Base-by-base conservation (phyloP, 2,888 invertebrate genomes). In the Nezara viridula region DNA sequence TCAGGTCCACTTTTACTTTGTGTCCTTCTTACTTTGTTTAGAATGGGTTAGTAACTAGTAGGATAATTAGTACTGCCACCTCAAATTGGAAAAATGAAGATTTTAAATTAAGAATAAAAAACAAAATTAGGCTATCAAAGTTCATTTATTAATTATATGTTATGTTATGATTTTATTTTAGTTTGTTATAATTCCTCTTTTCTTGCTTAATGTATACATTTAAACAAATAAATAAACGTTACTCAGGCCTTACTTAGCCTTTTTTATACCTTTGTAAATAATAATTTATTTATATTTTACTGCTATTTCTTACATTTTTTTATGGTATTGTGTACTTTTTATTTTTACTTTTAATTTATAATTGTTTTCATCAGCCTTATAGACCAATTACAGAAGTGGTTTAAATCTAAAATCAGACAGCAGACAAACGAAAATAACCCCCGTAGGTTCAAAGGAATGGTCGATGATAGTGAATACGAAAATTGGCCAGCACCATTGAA, bases 401-500 rank as follows among this genome's bases (percentile, higher is more conserved):
- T 96, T 92, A 95, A 95, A 91, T 95, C 94, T 87, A 96, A 95
- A 93, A 96, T 97, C 89, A 96, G 96, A 92, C 96, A 96, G 92
- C 96, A 96, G 92, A 94, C 95, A 90, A 94, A 95, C 27, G 96
- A 96, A 92, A 95, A 95, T 90, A 93, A 93, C 91, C 92, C 92
- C 9, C 90, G 91, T 44, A 90, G 92, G 52, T 92, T 92, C 85
- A 92, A 92, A 85, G 91, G 96, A 3, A 92, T 94, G 73, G 94
- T 95, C 0, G 97, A 97, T 92, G 97, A 97, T 93, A 95, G 96
- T 0, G 97, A 97, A 92, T 94, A 96, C 0, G 94, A 95, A 91
- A 96, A 96, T 92, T 95, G 96, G 92, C 97, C 97, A 0, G 96
- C 97, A 2, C 98, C 98, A 0, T 93, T 97, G 92, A 96, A 96